These are phyloP conservation scores for Sturnira hondurensis DNA, from an alignment of 2,113 vertebrate genomes.

Conservation along the genomic window DNA sequence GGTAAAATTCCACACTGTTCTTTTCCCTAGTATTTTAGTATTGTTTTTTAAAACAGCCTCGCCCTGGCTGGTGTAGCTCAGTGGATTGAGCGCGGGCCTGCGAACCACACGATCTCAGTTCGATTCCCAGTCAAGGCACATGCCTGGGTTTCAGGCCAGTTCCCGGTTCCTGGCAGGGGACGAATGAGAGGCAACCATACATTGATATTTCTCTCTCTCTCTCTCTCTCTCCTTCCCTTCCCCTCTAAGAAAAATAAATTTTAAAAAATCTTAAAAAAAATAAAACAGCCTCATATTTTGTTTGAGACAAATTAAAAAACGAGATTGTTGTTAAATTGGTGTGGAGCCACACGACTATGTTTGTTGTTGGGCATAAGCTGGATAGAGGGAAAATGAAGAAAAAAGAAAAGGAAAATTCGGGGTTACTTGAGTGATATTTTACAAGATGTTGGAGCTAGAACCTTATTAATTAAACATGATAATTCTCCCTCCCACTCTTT, in stretches of 20 bases:
- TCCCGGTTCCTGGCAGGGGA: no score
- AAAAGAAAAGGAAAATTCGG: background rate
- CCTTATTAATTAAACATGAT: background rate
- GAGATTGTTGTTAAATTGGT: background rate
- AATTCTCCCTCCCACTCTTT: background rate
- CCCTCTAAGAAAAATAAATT: no score
- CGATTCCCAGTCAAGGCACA: no score
- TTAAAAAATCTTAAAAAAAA: no score
- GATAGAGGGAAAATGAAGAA: background rate
- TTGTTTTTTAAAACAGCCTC: background rate
- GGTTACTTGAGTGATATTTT: background rate
- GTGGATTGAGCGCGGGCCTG: no score
- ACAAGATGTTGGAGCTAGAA: background rate
- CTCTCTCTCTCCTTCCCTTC: no score
- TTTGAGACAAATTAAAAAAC: slow-evolving; percentile 35
- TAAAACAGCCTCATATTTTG: background rate
- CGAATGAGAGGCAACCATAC: no score
- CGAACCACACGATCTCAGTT: no score
- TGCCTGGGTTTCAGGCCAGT: no score
- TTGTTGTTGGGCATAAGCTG: background rate
- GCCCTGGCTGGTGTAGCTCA: no score
- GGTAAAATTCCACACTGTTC: background rate
- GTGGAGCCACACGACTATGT: background rate
- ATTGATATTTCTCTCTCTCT: no score
- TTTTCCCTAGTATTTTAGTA: background rate